These are phyloP conservation scores for Pollachius pollachius DNA, from an alignment of 2,113 vertebrate species.

Conservation along the genomic window DNA sequence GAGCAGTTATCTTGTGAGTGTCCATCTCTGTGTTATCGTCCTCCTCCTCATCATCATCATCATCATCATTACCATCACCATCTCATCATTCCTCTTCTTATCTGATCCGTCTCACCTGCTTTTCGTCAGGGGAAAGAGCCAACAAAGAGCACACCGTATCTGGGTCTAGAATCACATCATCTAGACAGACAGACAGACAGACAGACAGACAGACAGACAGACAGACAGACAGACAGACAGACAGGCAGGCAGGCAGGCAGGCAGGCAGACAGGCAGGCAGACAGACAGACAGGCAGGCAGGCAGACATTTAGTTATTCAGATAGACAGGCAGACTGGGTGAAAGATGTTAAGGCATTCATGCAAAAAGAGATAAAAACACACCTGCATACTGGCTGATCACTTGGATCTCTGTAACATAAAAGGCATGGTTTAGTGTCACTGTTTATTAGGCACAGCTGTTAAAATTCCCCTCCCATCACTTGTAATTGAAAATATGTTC, in stretches of 20 bases:
- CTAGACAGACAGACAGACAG: constrained; percentile 19
- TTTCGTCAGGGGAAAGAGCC: constrained; percentile 51
- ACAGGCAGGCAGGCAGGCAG: too few species aligned
- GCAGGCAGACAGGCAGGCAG: too few species aligned
- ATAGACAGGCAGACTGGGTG: background rate
- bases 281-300: background rate
- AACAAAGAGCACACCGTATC: constrained; percentile 57
- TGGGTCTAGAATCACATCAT: constrained; percentile 56
- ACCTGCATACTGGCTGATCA: constrained; percentile 31
- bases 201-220: background rate
- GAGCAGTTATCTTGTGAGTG: background rate
- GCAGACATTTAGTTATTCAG: background rate
- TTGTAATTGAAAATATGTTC: too few species aligned
- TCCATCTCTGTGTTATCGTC: background rate
- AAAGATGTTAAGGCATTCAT: too few species aligned
- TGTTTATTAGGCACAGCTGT: background rate
- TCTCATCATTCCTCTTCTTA: too few species aligned
- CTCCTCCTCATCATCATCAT: too few species aligned
- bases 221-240: background rate
- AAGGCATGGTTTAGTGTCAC: background rate
- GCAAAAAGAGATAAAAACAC: background rate
- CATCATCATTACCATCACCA: too few species aligned
- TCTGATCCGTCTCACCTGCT: constrained; percentile 28
- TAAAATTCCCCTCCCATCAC: background rate
- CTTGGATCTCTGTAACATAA: constrained; percentile 19